Evolutionary conservation across 2,797 vertebrate species (phyloP).

Genomic region (Sternarchorhynchus goeldii): DNA sequence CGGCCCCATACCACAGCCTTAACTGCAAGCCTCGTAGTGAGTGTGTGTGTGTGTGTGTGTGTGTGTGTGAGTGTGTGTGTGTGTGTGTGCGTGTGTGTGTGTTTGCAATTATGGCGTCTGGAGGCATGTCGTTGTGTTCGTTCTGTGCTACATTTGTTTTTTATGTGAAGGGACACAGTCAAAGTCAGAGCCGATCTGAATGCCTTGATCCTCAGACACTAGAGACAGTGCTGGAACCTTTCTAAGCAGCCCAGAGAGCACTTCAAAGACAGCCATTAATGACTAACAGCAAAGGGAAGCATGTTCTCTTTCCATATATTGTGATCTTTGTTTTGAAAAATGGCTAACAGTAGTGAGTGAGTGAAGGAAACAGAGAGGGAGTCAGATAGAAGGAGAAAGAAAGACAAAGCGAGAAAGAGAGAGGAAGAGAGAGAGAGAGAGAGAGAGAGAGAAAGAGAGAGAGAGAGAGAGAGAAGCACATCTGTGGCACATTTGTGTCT

Average conservation of each 20-base stretch:
- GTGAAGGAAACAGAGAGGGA: not conserved
- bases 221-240: conserved; percentile 50
- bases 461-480: conserved; percentile 20
- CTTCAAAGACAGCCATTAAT: conserved; percentile 64
- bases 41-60: too few species aligned
- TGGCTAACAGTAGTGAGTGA: conserved; percentile 52
- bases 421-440: not conserved
- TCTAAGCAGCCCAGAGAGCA: conserved; percentile 51
- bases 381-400: conserved; percentile 29
- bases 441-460: conserved; percentile 15
- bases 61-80: not conserved
- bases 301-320: conserved; percentile 58
- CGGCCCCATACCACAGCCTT: not conserved
- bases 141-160: conserved; percentile 52
- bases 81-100: conserved; percentile 28
- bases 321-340: conserved; percentile 50
- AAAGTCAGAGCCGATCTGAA: conserved; percentile 49
- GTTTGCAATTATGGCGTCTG: conserved; percentile 52
- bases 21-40: too few species aligned
- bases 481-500: conserved; percentile 51
- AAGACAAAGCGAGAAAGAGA: not conserved
- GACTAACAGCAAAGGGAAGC: conserved; percentile 57
- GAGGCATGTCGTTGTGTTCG: conserved; percentile 49
- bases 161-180: conserved; percentile 52
- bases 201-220: conserved; percentile 53